phyloP scores from a whole-genome alignment of 2,113 vertebrate species.

The Salvelinus sp. region DNA sequence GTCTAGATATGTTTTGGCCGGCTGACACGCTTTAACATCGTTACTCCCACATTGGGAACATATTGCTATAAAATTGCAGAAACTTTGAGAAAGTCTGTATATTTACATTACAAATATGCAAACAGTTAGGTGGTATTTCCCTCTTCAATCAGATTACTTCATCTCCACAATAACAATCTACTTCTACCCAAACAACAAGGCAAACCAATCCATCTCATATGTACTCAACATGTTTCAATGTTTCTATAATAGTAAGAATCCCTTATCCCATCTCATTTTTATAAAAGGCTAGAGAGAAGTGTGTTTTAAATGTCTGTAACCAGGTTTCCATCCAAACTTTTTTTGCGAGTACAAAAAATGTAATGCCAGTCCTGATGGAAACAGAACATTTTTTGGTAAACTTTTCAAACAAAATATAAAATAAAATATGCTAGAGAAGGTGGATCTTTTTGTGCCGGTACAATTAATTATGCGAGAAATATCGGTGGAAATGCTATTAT shows the following conservation, averaged over 20 bases:
- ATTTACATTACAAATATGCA: slow-evolving; percentile 72
- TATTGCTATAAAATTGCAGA: slow-evolving; percentile 78
- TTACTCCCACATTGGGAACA: slow-evolving; percentile 57
- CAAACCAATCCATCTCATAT: slow-evolving; percentile 23
- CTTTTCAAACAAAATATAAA: too few species aligned
- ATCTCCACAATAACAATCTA: slow-evolving; percentile 70
- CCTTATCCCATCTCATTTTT: not conserved
- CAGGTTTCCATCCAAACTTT: too few species aligned
- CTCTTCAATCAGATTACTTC: slow-evolving; percentile 67
- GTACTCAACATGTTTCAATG: slow-evolving; percentile 56
- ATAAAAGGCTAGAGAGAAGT: not conserved
- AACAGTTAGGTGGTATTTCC: slow-evolving; percentile 73
- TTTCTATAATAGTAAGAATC: slow-evolving; percentile 20
- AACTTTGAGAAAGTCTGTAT: slow-evolving; percentile 69
- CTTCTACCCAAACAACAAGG: slow-evolving; percentile 58
- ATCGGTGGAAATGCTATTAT: too few species aligned
- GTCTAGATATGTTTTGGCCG: slow-evolving; percentile 75
- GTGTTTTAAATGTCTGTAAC: not conserved
- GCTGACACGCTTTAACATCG: slow-evolving; percentile 66
- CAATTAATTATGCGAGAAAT: too few species aligned
- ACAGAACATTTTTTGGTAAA: too few species aligned
- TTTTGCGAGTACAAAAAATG: too few species aligned
- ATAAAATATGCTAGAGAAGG: too few species aligned
- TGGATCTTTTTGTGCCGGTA: too few species aligned
- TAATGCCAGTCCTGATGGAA: too few species aligned